These are phyloP conservation scores for Microcaecilia unicolor DNA, from an alignment of 2,797 vertebrate genomes.

Conservation along the genomic window DNA sequence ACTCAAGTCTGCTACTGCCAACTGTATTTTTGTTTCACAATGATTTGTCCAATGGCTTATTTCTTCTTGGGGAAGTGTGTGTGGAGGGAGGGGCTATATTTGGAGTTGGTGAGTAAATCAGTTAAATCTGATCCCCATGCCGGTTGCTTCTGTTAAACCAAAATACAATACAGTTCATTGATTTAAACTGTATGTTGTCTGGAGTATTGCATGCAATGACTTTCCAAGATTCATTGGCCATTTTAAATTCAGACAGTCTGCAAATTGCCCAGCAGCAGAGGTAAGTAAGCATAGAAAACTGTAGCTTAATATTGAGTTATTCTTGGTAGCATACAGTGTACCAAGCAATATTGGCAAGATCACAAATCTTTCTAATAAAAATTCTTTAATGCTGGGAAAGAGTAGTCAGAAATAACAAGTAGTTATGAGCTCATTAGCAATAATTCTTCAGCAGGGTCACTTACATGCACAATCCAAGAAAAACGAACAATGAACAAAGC, in stretches of 20 bases:
- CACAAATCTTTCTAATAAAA: neutral
- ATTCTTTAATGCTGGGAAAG: neutral
- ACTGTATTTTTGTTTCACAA: no score
- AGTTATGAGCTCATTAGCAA: conserved; percentile 3
- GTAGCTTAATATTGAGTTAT: conserved; percentile 5
- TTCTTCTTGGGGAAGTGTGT: no score
- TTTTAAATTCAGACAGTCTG: conserved; percentile 5
- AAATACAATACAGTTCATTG: neutral
- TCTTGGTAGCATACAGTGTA: neutral
- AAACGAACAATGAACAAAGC: no score
- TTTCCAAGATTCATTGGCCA: neutral
- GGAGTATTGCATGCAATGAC: neutral
- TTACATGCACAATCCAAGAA: conserved; percentile 3
- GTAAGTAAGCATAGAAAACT: neutral
- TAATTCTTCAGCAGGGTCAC: neutral
- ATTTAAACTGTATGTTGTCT: conserved; percentile 12
- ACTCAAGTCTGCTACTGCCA: no score
- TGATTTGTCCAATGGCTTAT: no score
- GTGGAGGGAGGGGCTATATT: no score
- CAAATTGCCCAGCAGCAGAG: neutral
- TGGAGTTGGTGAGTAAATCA: no score
- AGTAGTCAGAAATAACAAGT: neutral
- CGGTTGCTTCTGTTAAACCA: no score
- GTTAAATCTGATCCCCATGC: no score
- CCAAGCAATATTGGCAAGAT: neutral